Conservation (phyloP, 2,888 invertebrate genomes). For the Synanthedon myopaeformis region DNA sequence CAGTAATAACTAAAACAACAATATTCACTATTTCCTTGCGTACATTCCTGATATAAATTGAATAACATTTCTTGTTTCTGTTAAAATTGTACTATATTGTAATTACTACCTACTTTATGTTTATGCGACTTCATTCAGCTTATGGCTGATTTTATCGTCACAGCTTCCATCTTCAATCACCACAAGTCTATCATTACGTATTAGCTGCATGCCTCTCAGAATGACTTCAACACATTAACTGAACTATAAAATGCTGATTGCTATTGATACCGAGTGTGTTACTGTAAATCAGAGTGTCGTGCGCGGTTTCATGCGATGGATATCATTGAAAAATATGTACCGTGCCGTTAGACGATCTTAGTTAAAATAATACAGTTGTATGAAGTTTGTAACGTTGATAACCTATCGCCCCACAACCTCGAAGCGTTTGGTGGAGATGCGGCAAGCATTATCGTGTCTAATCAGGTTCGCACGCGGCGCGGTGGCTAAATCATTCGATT, state of each 20-base stretch:
- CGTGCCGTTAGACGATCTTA: conserved; percentile 45
- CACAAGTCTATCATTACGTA: conserved; percentile 15
- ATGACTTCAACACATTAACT: conserved; percentile 8
- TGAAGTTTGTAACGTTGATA: conserved; percentile 46
- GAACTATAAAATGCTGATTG: conserved; percentile 24
- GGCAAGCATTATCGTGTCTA: conserved; percentile 64
- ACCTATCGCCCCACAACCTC: conserved; percentile 52
- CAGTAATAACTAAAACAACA: too few relatives aligned
- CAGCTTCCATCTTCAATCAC: conserved; percentile 20
- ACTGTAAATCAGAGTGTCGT: conserved; percentile 45
- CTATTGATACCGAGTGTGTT: conserved; percentile 14
- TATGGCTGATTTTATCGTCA: conserved; percentile 15
- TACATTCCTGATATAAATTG: background rate
- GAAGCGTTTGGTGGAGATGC: conserved; percentile 39
- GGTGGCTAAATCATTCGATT: conserved; percentile 70
- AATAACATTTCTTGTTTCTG: conserved; percentile 3
- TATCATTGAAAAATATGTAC: conserved; percentile 57
- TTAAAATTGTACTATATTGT: conserved; percentile 6
- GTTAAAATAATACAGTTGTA: conserved; percentile 48
- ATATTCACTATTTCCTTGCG: too few relatives aligned
- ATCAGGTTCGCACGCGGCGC: conserved; percentile 70
- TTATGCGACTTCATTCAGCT: conserved; percentile 14
- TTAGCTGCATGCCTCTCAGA: background rate
- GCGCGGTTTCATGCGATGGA: conserved; percentile 46
- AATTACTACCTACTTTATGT: conserved; percentile 15